These are phyloP conservation scores for Lophotriccus pileatus DNA, from an alignment of 2,797 vertebrate species.

Conservation along the genomic window DNA sequence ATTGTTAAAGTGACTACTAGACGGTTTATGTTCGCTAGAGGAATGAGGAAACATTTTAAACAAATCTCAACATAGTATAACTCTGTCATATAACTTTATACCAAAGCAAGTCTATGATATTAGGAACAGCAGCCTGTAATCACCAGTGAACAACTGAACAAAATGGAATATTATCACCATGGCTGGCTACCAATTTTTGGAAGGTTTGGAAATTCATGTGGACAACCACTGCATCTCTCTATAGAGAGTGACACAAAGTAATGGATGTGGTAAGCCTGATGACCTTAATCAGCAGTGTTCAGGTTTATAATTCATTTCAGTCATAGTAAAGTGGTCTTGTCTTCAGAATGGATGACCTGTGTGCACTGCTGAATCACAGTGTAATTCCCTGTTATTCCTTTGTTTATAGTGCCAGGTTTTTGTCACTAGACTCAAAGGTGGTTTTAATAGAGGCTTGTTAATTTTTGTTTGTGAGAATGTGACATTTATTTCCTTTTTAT, in stretches of 20 bases:
- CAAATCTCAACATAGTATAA: neutral
- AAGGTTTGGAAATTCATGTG: neutral
- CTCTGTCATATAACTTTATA: neutral
- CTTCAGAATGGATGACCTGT: neutral
- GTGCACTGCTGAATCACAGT: neutral
- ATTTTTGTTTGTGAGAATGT: neutral
- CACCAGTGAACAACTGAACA: neutral
- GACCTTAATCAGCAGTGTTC: neutral
- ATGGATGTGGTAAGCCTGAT: rapidly evolving
- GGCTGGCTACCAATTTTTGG: neutral
- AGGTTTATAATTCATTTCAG: neutral
- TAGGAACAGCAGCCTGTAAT: neutral
- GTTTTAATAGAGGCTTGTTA: neutral
- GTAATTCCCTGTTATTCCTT: neutral
- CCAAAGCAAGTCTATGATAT: neutral
- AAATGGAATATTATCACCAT: neutral
- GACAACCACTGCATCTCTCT: neutral
- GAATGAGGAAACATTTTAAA: neutral
- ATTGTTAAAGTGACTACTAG: neutral
- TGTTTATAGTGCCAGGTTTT: neutral
- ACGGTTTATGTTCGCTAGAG: neutral
- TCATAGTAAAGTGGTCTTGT: neutral
- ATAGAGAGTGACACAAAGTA: neutral
- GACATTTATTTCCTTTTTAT: neutral
- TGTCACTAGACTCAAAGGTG: neutral